Conservation (phyloP, 2,888 invertebrate genomes). For the Vanessa cardui region DNA sequence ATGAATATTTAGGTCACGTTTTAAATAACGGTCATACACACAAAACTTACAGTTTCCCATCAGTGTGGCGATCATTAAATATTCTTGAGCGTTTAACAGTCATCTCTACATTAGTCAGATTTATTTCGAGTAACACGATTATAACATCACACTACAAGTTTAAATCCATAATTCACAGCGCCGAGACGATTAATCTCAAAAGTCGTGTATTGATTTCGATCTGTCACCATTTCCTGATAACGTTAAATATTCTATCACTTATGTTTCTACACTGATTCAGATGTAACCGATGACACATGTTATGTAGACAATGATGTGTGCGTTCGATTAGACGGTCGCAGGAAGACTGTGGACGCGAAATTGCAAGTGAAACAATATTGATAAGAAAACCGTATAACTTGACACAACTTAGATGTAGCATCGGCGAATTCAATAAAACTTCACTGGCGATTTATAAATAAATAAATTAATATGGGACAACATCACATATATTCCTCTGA, state of each 20-base stretch:
- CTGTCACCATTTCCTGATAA: conserved; percentile 11
- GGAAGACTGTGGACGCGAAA: conserved; percentile 62
- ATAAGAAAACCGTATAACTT: conserved; percentile 64
- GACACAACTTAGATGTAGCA: too few species aligned
- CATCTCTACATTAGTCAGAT: conserved; percentile 71
- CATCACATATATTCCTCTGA: too few species aligned
- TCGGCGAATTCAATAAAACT: too few species aligned
- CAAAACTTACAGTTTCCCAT: conserved; percentile 78
- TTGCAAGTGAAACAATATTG: conserved; percentile 70
- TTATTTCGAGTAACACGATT: conserved; percentile 50
- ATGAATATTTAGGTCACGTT: not conserved
- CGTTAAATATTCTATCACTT: conserved; percentile 4
- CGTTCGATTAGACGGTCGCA: conserved; percentile 58
- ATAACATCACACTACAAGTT: conserved; percentile 32
- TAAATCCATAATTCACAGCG: conserved; percentile 18
- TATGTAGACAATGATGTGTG: conserved; percentile 50
- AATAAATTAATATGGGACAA: too few species aligned
- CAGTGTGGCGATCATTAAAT: conserved; percentile 65
- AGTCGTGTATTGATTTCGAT: conserved; percentile 2
- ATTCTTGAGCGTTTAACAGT: conserved; percentile 56
- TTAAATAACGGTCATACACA: conserved; percentile 10
- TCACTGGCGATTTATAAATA: too few species aligned
- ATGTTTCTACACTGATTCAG: not conserved
- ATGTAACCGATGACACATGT: conserved; percentile 30
- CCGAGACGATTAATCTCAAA: not conserved